phyloP scores from a whole-genome alignment of 2,888 invertebrate genomes.

The Venusia cambrica region DNA sequence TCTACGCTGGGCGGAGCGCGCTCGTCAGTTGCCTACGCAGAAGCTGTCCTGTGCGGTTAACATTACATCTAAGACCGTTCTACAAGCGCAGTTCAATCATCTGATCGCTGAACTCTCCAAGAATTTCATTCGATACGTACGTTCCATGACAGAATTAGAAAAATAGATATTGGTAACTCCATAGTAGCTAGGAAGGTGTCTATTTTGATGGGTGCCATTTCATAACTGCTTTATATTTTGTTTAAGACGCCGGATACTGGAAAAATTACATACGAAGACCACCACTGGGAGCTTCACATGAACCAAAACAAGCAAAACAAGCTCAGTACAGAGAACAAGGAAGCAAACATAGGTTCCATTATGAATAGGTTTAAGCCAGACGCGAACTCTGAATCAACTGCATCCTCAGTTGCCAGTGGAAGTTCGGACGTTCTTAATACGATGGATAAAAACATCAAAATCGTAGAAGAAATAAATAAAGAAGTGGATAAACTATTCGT shows the following conservation, averaged over 20 bases:
- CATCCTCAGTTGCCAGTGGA: slow-evolving; percentile 56
- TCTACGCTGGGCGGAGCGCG: slow-evolving; percentile 89
- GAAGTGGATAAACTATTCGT: slow-evolving; percentile 69
- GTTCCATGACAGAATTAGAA: too few species aligned
- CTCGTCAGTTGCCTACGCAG: slow-evolving; percentile 82
- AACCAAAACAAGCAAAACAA: slow-evolving; percentile 30
- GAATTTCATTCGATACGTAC: slow-evolving; percentile 62
- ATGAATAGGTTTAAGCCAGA: slow-evolving; percentile 55
- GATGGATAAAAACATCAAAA: slow-evolving; percentile 49
- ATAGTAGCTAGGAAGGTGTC: too few species aligned
- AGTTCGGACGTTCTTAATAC: slow-evolving; percentile 60
- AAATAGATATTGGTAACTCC: too few species aligned
- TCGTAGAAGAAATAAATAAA: slow-evolving; percentile 58
- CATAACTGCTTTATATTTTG: too few species aligned
- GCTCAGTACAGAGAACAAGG: slow-evolving; percentile 20
- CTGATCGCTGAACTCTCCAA: slow-evolving; percentile 56
- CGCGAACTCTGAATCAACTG: slow-evolving; percentile 49
- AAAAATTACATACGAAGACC: slow-evolving; percentile 52
- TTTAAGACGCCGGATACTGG: slow-evolving; percentile 61
- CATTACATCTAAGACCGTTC: slow-evolving; percentile 37
- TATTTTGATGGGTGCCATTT: too few species aligned
- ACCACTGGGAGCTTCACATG: slow-evolving; percentile 50
- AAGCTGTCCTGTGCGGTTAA: slow-evolving; percentile 31
- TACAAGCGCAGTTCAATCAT: slow-evolving; percentile 66
- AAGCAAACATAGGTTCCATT: slow-evolving; percentile 62